Evolutionary conservation across 2,888 invertebrate genomes (phyloP).

Genomic region (Corbicula japonica): DNA sequence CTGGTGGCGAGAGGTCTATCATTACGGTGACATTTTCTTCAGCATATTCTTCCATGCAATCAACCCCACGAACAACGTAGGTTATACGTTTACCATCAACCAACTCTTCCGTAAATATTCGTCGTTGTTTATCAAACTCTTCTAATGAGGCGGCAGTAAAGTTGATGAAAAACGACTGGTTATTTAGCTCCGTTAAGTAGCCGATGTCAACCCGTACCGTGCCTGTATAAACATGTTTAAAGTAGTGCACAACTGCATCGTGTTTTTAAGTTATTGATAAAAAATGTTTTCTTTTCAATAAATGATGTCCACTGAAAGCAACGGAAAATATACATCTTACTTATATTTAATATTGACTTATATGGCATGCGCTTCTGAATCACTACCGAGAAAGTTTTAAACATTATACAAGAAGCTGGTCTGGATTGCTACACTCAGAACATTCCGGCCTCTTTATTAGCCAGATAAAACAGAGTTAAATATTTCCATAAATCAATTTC

Average conservation of each 20-base stretch:
- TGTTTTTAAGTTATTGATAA: neutral
- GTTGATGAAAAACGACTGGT: neutral
- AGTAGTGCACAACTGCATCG: neutral
- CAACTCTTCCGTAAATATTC: slow-evolving; percentile 27
- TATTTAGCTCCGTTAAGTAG: neutral
- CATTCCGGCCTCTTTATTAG: no score
- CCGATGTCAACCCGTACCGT: neutral
- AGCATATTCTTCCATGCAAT: slow-evolving; percentile 48
- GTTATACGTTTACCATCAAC: slow-evolving; percentile 59
- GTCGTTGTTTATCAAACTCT: slow-evolving; percentile 35
- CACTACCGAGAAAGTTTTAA: no score
- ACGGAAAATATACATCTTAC: no score
- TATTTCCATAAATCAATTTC: no score
- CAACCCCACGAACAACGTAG: slow-evolving; percentile 53
- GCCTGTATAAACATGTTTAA: neutral
- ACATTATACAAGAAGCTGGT: no score
- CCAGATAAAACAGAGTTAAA: no score
- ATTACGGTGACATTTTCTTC: slow-evolving; percentile 61
- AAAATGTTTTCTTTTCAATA: no score
- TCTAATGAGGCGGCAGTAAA: slow-evolving; percentile 13
- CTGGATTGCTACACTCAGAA: no score
- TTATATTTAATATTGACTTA: no score
- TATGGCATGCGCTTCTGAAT: no score
- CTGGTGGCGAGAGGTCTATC: slow-evolving; percentile 59
- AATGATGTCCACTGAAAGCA: no score